phyloP scores from a whole-genome alignment of 2,888 invertebrate genomes.

The Lymantria monacha region DNA sequence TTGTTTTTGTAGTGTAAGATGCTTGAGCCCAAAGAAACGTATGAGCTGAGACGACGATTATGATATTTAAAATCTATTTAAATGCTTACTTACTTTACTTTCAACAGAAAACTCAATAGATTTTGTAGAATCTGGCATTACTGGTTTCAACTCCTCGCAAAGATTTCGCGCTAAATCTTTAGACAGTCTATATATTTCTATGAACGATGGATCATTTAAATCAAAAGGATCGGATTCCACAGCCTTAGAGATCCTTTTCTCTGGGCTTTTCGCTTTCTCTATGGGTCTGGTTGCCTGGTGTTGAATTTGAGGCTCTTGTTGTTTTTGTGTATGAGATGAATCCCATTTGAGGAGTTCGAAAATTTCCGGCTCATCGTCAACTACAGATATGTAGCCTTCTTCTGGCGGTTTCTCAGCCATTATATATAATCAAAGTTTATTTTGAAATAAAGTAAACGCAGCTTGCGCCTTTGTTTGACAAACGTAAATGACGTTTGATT shows the following conservation, averaged over 20 bases:
- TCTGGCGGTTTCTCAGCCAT: conserved; percentile 76
- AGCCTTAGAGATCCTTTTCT: conserved; percentile 59
- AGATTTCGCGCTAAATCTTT: conserved; percentile 65
- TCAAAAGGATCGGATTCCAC: conserved; percentile 68
- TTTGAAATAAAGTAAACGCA: conserved; percentile 53
- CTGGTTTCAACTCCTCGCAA: conserved; percentile 65
- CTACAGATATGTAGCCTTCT: conserved; percentile 73
- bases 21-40: too few species aligned
- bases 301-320: conserved; percentile 39
- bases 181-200: conserved; percentile 63
- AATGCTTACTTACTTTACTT: conserved; percentile 55
- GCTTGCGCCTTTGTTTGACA: conserved; percentile 44
- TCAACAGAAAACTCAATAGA: conserved; percentile 71
- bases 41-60: too few species aligned
- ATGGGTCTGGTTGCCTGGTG: conserved; percentile 40
- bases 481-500: conserved; percentile 28
- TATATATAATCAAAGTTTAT: conserved; percentile 41
- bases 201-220: conserved; percentile 60
- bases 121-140: conserved; percentile 71
- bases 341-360: conserved; percentile 76
- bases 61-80: too few species aligned
- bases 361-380: conserved; percentile 73
- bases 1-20: too few species aligned
- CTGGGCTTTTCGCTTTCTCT: conserved; percentile 63
- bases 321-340: conserved; percentile 62